Conservation (phyloP, 1,140 invertebrate species). For the Stegodyphus mimosarum region DNA sequence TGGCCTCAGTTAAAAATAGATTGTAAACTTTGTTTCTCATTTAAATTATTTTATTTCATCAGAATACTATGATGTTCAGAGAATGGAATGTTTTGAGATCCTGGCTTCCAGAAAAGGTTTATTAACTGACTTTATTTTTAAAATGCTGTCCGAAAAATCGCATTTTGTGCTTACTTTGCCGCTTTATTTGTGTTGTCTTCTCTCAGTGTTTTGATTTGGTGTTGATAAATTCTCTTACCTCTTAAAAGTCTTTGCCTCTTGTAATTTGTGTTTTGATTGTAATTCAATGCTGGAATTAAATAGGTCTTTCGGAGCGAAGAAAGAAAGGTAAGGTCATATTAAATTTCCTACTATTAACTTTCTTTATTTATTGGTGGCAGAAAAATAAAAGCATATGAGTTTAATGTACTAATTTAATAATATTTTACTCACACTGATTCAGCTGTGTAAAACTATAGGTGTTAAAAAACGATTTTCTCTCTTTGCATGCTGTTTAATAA, state of each 20-base stretch:
- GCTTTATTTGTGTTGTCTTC: not conserved
- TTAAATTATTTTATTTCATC: constrained; percentile 1
- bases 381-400: too few relatives aligned
- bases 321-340: constrained; percentile 50
- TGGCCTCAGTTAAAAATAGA: too few relatives aligned
- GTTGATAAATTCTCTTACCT: not conserved
- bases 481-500: too few relatives aligned
- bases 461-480: too few relatives aligned
- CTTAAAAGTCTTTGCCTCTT: not conserved
- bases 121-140: not conserved
- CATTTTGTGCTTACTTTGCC: not conserved
- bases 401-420: too few relatives aligned
- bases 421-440: too few relatives aligned
- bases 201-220: not conserved
- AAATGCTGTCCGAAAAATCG: too few relatives aligned
- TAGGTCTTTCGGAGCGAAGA: constrained; percentile 60
- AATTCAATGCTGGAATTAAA: not conserved
- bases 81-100: constrained; percentile 11
- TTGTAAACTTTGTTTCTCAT: not conserved
- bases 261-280: not conserved
- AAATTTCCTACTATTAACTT: too few relatives aligned
- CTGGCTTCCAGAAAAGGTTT: constrained; percentile 9
- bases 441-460: too few relatives aligned
- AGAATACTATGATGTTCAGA: not conserved
- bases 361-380: too few relatives aligned